Evolutionary conservation across 1,140 invertebrate genomes (phyloP).

Genomic region (Anoplolepis gracilipes): DNA sequence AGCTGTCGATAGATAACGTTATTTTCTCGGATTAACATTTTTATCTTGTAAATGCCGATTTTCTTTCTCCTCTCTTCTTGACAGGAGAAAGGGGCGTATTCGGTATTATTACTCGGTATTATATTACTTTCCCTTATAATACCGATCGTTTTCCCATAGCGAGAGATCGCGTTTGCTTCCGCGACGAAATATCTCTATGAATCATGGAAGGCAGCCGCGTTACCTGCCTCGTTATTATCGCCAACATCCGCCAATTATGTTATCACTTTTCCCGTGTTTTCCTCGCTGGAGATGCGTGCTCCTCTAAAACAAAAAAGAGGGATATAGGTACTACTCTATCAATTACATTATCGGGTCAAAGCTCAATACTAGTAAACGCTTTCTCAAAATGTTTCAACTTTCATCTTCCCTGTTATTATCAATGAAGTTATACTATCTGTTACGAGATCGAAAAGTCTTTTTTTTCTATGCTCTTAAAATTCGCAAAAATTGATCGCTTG

Average conservation of each 20-base stretch:
- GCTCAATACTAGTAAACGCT: conserved; percentile 4
- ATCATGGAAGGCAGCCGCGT: conserved; percentile 41
- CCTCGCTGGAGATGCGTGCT: conserved; percentile 9
- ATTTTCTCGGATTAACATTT: conserved; percentile 17
- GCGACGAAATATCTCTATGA: conserved; percentile 20
- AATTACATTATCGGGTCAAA: conserved; percentile 20
- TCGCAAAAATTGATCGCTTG: neutral
- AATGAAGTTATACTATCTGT: conserved; percentile 23
- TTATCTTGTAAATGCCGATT: neutral
- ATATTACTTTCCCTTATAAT: conserved; percentile 43
- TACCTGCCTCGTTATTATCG: conserved; percentile 45
- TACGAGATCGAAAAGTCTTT: neutral
- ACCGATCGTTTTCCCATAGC: conserved; percentile 39
- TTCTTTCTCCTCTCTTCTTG: neutral
- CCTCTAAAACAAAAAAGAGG: neutral
- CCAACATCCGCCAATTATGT: conserved; percentile 55
- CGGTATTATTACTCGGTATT: neutral
- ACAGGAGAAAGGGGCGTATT: conserved; percentile 25
- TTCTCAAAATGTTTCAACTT: conserved; percentile 26
- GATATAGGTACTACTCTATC: neutral
- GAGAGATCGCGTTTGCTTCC: conserved; percentile 26
- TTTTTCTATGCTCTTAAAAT: neutral
- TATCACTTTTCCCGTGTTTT: conserved; percentile 47
- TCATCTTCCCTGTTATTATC: conserved; percentile 12
- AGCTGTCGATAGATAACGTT: conserved; percentile 12